These are phyloP conservation scores for Petromus typicus DNA, from an alignment of 2,113 vertebrate species.

Conservation along the genomic window DNA sequence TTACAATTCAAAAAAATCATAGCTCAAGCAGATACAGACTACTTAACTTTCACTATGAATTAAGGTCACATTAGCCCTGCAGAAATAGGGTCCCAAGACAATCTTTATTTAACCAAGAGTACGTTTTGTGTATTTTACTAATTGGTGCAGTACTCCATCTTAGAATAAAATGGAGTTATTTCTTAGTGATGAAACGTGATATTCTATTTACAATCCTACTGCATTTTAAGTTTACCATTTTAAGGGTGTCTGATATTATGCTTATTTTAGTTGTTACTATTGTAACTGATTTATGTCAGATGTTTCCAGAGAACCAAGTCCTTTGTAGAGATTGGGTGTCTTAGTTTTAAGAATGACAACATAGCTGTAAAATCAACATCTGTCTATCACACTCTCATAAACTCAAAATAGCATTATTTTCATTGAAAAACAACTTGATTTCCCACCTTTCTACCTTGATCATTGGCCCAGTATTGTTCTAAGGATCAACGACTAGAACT, in stretches of 20 bases:
- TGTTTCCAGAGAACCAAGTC: not conserved
- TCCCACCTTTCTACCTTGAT: not conserved
- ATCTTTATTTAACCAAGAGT: not conserved
- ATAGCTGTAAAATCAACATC: not conserved
- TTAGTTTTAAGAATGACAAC: not conserved
- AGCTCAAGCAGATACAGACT: not conserved
- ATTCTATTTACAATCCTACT: not conserved
- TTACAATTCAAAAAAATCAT: not conserved
- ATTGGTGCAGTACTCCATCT: not conserved
- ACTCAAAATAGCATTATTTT: constrained; percentile 10
- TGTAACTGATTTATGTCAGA: not conserved
- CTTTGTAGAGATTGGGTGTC: not conserved
- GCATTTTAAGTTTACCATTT: not conserved
- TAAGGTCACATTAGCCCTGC: not conserved
- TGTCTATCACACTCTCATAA: not conserved
- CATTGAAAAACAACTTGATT: not conserved
- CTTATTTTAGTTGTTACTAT: not conserved
- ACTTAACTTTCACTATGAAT: not conserved
- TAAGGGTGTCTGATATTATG: not conserved
- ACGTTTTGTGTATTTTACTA: not conserved
- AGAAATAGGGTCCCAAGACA: not conserved
- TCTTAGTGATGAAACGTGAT: not conserved
- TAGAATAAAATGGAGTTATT: not conserved
- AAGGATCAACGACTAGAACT: not conserved
- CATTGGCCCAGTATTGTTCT: not conserved